Conservation (phyloP, 1,140 invertebrate species). For the Mamestra configurata region DNA sequence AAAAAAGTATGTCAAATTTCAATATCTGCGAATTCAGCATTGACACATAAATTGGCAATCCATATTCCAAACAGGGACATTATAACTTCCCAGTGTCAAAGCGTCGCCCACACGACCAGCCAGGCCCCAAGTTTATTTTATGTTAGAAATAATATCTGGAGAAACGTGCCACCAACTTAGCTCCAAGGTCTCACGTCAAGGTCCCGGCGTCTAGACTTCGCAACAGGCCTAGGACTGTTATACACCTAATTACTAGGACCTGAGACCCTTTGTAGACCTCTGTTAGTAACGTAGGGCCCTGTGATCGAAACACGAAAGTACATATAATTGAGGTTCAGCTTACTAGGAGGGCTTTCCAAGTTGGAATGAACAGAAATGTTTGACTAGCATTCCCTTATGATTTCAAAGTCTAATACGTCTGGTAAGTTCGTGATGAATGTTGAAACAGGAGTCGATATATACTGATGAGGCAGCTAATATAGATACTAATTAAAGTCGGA, state of each 20-base stretch:
- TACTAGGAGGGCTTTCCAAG: conserved; percentile 19
- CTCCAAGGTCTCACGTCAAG: conserved; percentile 57
- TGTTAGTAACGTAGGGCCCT: conserved; percentile 15
- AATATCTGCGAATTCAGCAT: too few species aligned
- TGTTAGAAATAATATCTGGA: conserved; percentile 31
- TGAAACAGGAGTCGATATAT: background rate
- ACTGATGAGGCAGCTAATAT: background rate
- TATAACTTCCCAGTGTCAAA: background rate
- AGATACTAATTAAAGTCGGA: background rate
- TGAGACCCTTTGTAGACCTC: conserved; percentile 29
- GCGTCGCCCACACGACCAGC: background rate
- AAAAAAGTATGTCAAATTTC: too few species aligned
- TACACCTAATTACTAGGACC: conserved; percentile 61
- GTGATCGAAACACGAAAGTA: conserved; percentile 17
- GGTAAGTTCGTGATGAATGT: conserved; percentile 5
- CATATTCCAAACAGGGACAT: background rate
- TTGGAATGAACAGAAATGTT: background rate
- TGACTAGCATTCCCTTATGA: conserved; percentile 14
- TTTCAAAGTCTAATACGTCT: conserved; percentile 13
- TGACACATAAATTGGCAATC: background rate
- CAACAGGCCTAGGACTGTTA: conserved; percentile 50
- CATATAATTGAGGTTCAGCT: background rate
- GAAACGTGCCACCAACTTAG: conserved; percentile 32
- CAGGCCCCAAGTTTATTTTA: conserved; percentile 28
- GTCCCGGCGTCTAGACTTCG: conserved; percentile 57